phyloP scores from a whole-genome alignment of 2,888 invertebrate genomes.

The Orchestes rusci region DNA sequence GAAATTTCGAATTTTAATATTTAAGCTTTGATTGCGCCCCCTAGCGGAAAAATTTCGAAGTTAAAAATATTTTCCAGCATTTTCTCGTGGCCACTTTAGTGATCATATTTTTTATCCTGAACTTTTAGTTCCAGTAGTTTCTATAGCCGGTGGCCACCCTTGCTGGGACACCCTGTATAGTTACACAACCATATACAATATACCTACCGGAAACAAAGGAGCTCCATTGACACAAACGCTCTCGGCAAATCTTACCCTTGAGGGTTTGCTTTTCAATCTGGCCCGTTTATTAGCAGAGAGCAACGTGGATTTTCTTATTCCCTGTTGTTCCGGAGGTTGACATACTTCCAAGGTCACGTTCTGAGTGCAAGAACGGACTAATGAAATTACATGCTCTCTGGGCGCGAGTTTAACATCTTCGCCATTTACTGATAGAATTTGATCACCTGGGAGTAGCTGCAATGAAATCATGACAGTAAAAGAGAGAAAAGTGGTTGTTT shows the following conservation, averaged over 20 bases:
- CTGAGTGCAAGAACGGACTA: slow-evolving; percentile 74
- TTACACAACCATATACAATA: too few species aligned
- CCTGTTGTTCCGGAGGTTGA: slow-evolving; percentile 60
- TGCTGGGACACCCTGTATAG: too few species aligned
- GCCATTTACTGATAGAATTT: slow-evolving; percentile 83
- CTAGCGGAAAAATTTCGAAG: too few species aligned
- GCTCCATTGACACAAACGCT: slow-evolving; percentile 82
- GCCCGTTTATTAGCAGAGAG: slow-evolving; percentile 84
- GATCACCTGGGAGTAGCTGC: slow-evolving; percentile 80
- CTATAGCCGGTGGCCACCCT: too few species aligned
- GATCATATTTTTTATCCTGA: too few species aligned
- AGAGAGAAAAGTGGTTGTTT: too few species aligned
- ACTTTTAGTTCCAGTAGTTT: too few species aligned
- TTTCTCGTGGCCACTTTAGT: too few species aligned
- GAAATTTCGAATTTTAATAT: too few species aligned
- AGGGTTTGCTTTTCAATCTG: slow-evolving; percentile 70
- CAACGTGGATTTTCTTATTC: slow-evolving; percentile 69
- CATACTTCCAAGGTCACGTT: slow-evolving; percentile 73
- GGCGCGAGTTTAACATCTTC: slow-evolving; percentile 83
- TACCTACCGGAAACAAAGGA: slow-evolving; percentile 67
- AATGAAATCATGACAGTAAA: not conserved
- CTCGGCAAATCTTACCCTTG: slow-evolving; percentile 82
- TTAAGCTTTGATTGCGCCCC: too few species aligned
- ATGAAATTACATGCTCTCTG: slow-evolving; percentile 80
- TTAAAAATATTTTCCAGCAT: too few species aligned